Base-by-base conservation (phyloP, 2,888 invertebrate species). In the Oithona nana region DNA sequence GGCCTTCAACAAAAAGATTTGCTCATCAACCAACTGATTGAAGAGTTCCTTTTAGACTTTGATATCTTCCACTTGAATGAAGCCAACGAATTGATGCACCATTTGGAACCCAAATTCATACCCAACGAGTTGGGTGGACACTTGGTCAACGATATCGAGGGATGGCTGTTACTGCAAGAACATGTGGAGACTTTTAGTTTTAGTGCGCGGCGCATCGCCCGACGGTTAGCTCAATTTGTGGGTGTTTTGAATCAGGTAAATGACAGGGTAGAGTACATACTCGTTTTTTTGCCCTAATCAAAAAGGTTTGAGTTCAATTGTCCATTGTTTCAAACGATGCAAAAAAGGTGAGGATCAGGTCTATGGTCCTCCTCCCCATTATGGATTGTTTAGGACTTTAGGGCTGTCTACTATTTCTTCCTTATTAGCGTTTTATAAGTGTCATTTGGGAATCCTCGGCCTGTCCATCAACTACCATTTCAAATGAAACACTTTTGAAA, bases 41-140 rank as follows among this genome's bases (percentile, higher is more conserved):
- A 59, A 16, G 62, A 62, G 28, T 62, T 54, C 26, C 48, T 62
- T 1, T 56, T 62, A n/a, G 62, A 62, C 24, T 62, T 62, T 62
- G 62, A 62, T 22, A 54, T 62, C n/a, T 62, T 62, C 26, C 62
- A 62, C 26, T 6, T 62, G 22, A 24, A 52, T 8, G 54, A 62
- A 20, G 29, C 55, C 8, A 28, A 20, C 6, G 56, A 62, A 20
- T 28, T 62, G 6, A 30, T 39, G 1, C 62, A 62, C 20, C 49
- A 62, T 28, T 57, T 62, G 30, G 62, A 62, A 26, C 20, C 62
- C 28, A 62, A 62, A 24, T 59, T 22, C 28, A 4, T 59, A 26
- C 59, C 31, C 28, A 50, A 24, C 16, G 28, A 28, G 22, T 26
- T 59, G 16, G 59, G 59, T 13, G 59, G 59, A 16, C 48, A 50